A percentile compares a stretch with the other conserved stretches of the same genome.
Evolutionary conservation across 2,113 vertebrate genomes (phyloP).

Genomic region (Lynx canadensis): DNA sequence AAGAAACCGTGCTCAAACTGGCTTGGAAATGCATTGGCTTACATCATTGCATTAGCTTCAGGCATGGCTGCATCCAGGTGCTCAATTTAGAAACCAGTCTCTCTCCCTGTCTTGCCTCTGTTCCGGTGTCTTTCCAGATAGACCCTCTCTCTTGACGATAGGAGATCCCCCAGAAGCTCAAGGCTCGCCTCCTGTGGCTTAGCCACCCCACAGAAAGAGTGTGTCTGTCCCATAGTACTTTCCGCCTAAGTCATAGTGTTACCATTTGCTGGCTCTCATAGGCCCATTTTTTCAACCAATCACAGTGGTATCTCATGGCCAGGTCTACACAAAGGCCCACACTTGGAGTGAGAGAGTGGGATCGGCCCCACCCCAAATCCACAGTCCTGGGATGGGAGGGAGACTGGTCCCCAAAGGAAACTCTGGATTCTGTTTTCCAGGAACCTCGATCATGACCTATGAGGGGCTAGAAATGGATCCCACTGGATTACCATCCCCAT

Average conservation of each 20-base stretch:
- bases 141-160: background rate
- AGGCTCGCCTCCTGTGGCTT: background rate
- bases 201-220: background rate
- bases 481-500: background rate
- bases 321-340: background rate
- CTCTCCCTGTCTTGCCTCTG: background rate
- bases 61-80: constrained; percentile 36
- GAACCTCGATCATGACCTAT: background rate
- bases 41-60: background rate
- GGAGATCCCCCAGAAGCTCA: background rate
- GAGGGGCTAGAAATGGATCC: background rate
- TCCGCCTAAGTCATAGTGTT: background rate
- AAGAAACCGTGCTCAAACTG: background rate
- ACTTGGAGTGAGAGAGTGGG: background rate
- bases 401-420: background rate
- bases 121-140: background rate
- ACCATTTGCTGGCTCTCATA: background rate
- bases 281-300: background rate
- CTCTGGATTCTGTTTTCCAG: background rate
- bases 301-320: background rate
- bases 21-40: background rate
- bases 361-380: background rate
- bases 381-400: background rate
- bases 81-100: background rate
- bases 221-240: background rate